Base-by-base conservation (phyloP, 2,797 vertebrate genomes). In the Pipistrellus pipistrellus region DNA sequence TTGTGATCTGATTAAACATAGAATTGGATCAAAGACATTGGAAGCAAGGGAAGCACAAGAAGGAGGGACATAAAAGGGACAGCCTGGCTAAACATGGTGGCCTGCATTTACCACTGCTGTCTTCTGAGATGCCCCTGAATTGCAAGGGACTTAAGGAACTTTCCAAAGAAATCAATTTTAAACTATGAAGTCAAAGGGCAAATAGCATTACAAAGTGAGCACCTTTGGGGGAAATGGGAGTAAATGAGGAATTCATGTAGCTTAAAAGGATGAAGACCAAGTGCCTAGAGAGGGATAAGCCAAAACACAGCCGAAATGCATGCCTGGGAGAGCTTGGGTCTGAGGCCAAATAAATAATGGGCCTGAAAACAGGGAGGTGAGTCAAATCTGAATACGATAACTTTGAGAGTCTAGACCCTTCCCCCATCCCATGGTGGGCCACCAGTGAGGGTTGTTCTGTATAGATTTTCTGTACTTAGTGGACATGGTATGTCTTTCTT, bases 41-140 rank as follows among this genome's bases (percentile, higher is more conserved):
- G 7, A 80, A 80, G 55, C 32, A 71, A 87, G 12, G 27, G 46
- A 35, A 83, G 21, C 41, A 17, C 27, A 55, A 7, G 20, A 86
- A 72, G n/a, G 15, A 82, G 44, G 18, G 13, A 84, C 2, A 35
- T 8, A 14, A 77, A 81, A 77, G 8, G 21, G 44, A 85, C 2
- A 14, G 20, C 30, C 38, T 35, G 3, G 25, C 46, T 78, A 46
- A 62, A 57, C n/a, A n/a, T 6, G 0, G 88, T 64, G 38, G n/a
- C 53, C 27, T 3, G 13, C 55, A 71, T 13, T 11, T 57, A 27
- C 71, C 51, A 27, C 23, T 51, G 12, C 27, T 88, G 10, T 32
- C 44, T 66, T 85, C n/a, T n/a, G 55, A 91, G 75, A 80, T 73
- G n/a, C 48, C 64, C 53, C 48, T 41, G 23, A 93, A 90, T 69